Evolutionary conservation across 2,797 vertebrate genomes (phyloP).

Genomic region (Protosalanx chinensis): DNA sequence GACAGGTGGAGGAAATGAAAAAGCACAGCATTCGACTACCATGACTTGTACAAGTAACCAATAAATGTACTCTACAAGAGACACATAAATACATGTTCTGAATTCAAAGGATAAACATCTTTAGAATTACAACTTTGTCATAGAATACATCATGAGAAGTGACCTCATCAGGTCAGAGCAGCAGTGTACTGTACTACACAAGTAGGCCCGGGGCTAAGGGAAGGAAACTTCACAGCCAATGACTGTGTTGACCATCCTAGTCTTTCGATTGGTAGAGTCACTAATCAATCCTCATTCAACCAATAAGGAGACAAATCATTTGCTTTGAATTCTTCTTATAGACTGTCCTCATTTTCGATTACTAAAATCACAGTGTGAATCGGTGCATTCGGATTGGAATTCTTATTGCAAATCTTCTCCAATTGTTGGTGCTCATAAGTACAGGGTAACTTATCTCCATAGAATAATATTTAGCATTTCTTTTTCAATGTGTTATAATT

Average conservation of each 20-base stretch:
- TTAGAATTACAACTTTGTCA: slow-evolving; percentile 54
- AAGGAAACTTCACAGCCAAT: slow-evolving; percentile 41
- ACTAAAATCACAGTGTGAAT: slow-evolving; percentile 76
- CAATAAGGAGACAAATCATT: slow-evolving; percentile 2
- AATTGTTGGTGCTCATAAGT: slow-evolving; percentile 42
- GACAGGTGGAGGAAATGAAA: slow-evolving; percentile 73
- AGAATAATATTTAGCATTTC: neutral
- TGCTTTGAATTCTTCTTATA: slow-evolving; percentile 11
- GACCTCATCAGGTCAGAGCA: slow-evolving; percentile 65
- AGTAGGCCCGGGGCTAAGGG: slow-evolving; percentile 59
- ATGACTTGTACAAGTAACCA: slow-evolving; percentile 72
- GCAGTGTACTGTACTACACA: slow-evolving; percentile 58
- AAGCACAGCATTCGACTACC: slow-evolving; percentile 79
- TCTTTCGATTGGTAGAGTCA: slow-evolving; percentile 38
- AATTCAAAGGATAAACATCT: slow-evolving; percentile 70
- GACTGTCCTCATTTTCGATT: slow-evolving; percentile 28
- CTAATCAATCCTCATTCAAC: slow-evolving; percentile 28
- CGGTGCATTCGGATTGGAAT: slow-evolving; percentile 57
- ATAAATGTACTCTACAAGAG: slow-evolving; percentile 77
- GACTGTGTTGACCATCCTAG: slow-evolving; percentile 39
- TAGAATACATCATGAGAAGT: slow-evolving; percentile 61
- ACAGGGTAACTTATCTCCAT: slow-evolving; percentile 16
- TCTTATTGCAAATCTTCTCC: slow-evolving; percentile 69
- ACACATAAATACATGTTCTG: slow-evolving; percentile 80
- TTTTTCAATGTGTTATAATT: too few species aligned